Evolutionary conservation across 2,888 invertebrate species (phyloP).

Genomic region (Epinotia ramella): DNA sequence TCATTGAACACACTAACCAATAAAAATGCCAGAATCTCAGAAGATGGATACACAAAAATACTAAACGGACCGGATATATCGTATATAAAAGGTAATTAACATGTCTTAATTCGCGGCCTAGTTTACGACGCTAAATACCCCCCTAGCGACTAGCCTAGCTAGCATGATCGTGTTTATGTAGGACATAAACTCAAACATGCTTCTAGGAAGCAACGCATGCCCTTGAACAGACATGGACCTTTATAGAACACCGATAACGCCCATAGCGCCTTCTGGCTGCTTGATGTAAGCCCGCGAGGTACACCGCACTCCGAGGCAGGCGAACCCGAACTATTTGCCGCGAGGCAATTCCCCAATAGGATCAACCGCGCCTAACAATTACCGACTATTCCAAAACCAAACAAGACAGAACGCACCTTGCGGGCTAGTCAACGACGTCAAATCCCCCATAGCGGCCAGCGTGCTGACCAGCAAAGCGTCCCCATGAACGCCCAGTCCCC

Average conservation of each 20-base stretch:
- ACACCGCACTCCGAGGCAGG: slow-evolving; percentile 97
- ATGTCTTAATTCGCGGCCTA: slow-evolving; percentile 83
- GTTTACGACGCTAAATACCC: slow-evolving; percentile 92
- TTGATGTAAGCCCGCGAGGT: slow-evolving; percentile 87
- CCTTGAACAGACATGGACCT: slow-evolving; percentile 85
- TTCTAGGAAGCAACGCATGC: slow-evolving; percentile 86
- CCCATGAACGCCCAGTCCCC: slow-evolving; percentile 85
- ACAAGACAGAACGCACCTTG: slow-evolving; percentile 82
- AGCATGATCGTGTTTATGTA: slow-evolving; percentile 62
- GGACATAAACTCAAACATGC: too few relatives aligned
- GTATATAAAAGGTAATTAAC: too few relatives aligned
- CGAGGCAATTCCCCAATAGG: slow-evolving; percentile 86
- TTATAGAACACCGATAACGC: slow-evolving; percentile 75
- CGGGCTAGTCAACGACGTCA: slow-evolving; percentile 94
- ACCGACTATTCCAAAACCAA: neutral
- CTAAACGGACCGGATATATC: too few relatives aligned
- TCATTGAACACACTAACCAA: too few relatives aligned
- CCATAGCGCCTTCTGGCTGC: slow-evolving; percentile 73
- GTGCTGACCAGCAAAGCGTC: slow-evolving; percentile 91
- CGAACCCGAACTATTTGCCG: slow-evolving; percentile 95
- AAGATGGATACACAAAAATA: too few relatives aligned
- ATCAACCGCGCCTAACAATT: neutral
- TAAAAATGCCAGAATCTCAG: too few relatives aligned
- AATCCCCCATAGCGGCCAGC: slow-evolving; percentile 90
- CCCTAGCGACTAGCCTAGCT: slow-evolving; percentile 91